Evolutionary conservation across 2,888 invertebrate species (phyloP).

Genomic region (Macaria liturata): DNA sequence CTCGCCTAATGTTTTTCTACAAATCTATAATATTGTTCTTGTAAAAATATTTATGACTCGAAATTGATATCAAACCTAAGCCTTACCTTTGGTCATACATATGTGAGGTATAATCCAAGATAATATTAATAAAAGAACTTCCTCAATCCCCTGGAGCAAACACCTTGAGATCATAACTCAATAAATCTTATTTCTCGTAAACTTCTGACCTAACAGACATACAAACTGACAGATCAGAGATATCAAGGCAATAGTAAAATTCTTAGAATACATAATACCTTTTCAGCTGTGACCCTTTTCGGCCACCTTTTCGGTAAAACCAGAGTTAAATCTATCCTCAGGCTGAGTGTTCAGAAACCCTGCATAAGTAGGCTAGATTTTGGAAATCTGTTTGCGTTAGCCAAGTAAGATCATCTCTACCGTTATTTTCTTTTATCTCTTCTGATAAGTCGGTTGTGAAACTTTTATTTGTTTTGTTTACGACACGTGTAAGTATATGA

Average conservation of each 20-base stretch:
- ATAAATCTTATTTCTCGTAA: constrained; percentile 1
- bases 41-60: no score
- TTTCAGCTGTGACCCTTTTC: constrained; percentile 32
- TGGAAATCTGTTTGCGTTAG: constrained; percentile 18
- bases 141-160: no score
- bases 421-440: constrained; percentile 2
- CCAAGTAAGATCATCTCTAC: constrained; percentile 7
- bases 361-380: constrained; percentile 19
- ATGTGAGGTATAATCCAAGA: no score
- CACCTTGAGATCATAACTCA: not conserved
- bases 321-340: constrained; percentile 24
- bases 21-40: no score
- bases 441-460: not conserved
- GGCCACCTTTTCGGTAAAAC: constrained; percentile 7
- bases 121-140: no score
- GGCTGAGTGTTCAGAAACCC: constrained; percentile 24
- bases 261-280: constrained; percentile 33
- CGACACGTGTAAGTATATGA: no score
- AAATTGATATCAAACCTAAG: no score
- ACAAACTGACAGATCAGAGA: constrained; percentile 17
- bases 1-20: no score
- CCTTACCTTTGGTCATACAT: no score
- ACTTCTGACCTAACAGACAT: not conserved
- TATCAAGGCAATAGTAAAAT: constrained; percentile 28
- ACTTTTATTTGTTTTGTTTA: no score